These are phyloP conservation scores for honey bee (Apis mellifera) DNA, from an alignment of 1,140 invertebrate genomes.

Conservation along the genomic window DNA sequence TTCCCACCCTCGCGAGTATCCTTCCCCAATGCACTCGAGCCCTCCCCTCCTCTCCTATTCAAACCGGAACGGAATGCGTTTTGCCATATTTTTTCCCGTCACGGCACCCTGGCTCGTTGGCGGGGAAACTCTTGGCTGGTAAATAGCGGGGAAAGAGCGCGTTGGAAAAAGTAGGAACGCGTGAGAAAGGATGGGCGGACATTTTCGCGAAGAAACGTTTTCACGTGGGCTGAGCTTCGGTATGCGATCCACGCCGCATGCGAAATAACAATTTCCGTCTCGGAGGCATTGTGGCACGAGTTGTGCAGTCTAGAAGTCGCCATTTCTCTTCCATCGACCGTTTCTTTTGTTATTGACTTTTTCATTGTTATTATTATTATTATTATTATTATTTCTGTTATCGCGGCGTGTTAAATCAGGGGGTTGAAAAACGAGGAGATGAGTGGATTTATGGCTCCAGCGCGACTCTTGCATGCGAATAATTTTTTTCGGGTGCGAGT, in stretches of 20 bases:
- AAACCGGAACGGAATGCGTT: conserved; percentile 56
- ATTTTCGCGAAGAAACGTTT: conserved; percentile 65
- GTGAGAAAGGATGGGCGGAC: conserved; percentile 61
- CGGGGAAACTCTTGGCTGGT: conserved; percentile 6
- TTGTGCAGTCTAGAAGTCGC: not conserved
- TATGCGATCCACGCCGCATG: conserved; percentile 53
- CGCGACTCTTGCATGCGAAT: not conserved
- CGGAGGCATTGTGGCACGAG: conserved; percentile 15
- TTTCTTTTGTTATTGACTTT: not conserved
- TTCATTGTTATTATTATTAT: not conserved
- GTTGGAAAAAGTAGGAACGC: conserved; percentile 49
- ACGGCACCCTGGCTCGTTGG: not conserved
- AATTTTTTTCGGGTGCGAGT: not conserved
- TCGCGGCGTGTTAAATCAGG: conserved; percentile 57
- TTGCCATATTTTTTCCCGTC: conserved; percentile 42
- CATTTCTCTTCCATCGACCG: not conserved
- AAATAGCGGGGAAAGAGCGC: conserved; percentile 32
- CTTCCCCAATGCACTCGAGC: not conserved
- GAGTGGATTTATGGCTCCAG: conserved; percentile 61
- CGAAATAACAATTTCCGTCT: conserved; percentile 66
- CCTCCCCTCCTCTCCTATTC: not conserved
- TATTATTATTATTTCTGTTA: not conserved
- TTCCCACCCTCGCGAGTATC: not conserved
- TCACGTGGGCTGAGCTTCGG: conserved; percentile 55
- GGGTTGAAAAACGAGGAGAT: conserved; percentile 3